Evolutionary conservation across 2,888 invertebrate genomes (phyloP), one percentile per base, ranked within the genome.

Genomic region (Zele albiditarsus): DNA sequence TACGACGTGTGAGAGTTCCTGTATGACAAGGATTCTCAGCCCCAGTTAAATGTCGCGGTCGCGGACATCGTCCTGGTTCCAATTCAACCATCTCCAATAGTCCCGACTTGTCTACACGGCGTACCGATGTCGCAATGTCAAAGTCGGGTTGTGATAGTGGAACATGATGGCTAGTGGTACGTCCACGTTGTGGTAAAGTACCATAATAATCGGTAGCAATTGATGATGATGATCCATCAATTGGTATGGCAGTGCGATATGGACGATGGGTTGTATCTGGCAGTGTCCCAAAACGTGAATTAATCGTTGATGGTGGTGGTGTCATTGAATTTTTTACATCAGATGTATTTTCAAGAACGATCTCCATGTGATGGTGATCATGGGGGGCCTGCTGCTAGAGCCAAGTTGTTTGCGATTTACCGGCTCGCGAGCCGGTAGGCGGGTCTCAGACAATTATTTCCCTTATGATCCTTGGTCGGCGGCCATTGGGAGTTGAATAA

Each of bases 401-500:
- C 89, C 89, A 89, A 71, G 89, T 89, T 58, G 88, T 88, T 73
- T 88, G 84, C 80, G 88, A 85, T 82, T 86, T 87, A 76, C 88
- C 88, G 88, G 88, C 88, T 82, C 88, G 84, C 80, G 87, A 86
- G 88, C 89, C 89, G 87, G 86, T 88, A 73, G 88, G 87, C 83
- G 88, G 87, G 79, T 89, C 88, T 93, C 92, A 95, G 87, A 97
- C 97, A 90, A 97, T 97, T 90, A 97, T 97, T 91, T 97, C 97
- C 84, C 97, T 94, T 87, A 97, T 97, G 90, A 97, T 97, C 88
- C 97, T 92, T 83, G 97, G 93, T 87, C 96, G 95, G 88, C 97
- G 94, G 85, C 97, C 96, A 91, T 97, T 97, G 79, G 97, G 97
- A 82, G 97, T 97, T 80, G 97, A 97, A 90, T 97, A 97, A 72